Conservation (phyloP, 1,140 invertebrate genomes). For the Onthophagus taurus region DNA sequence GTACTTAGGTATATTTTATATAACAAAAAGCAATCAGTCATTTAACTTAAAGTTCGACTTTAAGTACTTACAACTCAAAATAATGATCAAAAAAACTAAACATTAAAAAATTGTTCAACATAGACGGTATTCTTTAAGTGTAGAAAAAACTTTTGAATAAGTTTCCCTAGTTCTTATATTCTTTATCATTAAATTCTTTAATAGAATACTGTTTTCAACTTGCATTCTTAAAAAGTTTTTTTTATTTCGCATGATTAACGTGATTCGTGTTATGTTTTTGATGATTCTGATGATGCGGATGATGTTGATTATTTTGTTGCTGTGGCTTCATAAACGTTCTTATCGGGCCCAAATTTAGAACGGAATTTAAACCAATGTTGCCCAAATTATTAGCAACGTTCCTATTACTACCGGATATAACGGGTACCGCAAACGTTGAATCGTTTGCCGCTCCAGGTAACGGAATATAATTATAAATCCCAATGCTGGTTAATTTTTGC, state of each 20-base stretch:
- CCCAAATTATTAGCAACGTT: slow-evolving; percentile 43
- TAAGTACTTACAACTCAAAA: too few relatives aligned
- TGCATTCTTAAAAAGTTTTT: not conserved
- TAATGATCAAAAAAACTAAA: too few relatives aligned
- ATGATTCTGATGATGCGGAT: too few relatives aligned
- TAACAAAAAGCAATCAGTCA: not conserved
- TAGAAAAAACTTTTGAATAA: not conserved
- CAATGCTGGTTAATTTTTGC: slow-evolving; percentile 51
- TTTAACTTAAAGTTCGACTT: too few relatives aligned
- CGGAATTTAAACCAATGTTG: slow-evolving; percentile 49
- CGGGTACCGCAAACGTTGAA: slow-evolving; percentile 59
- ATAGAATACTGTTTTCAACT: not conserved
- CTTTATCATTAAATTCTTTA: not conserved
- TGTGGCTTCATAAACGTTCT: slow-evolving; percentile 24
- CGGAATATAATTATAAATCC: slow-evolving; percentile 65
- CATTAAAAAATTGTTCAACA: not conserved
- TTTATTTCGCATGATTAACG: too few relatives aligned
- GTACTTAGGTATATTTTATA: not conserved
- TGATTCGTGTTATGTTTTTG: too few relatives aligned
- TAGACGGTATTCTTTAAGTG: not conserved
- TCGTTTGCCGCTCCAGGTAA: slow-evolving; percentile 52
- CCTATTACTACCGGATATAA: slow-evolving; percentile 57
- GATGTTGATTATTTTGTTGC: not conserved
- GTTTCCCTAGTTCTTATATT: not conserved
- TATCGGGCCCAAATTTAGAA: slow-evolving; percentile 59